These are phyloP conservation scores for Gymnobelideus leadbeateri DNA, from an alignment of 2,113 vertebrate species.

Conservation along the genomic window DNA sequence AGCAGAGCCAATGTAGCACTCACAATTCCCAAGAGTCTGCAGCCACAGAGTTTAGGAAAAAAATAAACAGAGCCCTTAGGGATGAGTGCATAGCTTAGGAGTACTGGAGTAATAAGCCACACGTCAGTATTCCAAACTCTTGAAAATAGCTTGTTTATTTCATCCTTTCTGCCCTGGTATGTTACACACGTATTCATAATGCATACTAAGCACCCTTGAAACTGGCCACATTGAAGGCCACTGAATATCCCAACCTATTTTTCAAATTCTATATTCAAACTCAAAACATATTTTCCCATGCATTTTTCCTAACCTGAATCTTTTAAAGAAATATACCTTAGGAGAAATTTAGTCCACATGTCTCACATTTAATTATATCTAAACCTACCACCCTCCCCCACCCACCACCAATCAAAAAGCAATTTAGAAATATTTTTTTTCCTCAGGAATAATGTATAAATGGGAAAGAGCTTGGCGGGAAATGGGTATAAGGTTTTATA, in stretches of 20 bases:
- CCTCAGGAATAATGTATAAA: conserved; percentile 18
- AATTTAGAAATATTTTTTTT: conserved; percentile 49
- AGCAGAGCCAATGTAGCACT: background rate
- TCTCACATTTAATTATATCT: conserved; percentile 56
- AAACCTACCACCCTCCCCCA: background rate
- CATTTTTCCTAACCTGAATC: conserved; percentile 14
- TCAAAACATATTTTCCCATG: background rate
- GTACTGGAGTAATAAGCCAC: background rate
- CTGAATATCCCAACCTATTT: background rate
- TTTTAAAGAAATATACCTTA: background rate
- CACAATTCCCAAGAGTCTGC: background rate
- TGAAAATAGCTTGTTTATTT: conserved; percentile 9
- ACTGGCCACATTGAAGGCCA: background rate
- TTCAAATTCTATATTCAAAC: conserved; percentile 21
- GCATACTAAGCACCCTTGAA: background rate
- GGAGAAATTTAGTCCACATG: conserved; percentile 37
- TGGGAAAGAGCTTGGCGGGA: background rate
- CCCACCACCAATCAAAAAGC: background rate
- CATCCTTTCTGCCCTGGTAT: background rate
- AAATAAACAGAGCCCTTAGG: background rate
- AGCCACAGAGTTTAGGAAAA: background rate
- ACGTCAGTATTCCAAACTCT: background rate
- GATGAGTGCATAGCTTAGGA: background rate
- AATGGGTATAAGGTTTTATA: conserved; percentile 8
- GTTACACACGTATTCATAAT: background rate